Conservation (phyloP, 2,113 vertebrate genomes). For the Caranx melampygus region DNA sequence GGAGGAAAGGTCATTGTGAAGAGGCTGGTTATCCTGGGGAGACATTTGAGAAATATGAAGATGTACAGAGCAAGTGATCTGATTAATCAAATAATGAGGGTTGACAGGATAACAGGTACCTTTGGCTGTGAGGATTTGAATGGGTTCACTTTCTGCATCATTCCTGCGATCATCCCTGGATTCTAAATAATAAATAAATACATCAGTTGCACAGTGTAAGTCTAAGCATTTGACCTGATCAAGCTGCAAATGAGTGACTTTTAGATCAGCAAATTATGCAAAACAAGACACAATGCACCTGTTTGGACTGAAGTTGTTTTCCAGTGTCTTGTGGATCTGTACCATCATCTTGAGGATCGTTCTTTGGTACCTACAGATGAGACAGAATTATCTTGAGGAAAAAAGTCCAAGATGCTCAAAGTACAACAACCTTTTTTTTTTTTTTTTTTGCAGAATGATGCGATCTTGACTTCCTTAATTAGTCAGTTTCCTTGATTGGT, state of each 20-base stretch:
- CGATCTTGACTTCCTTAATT: neutral
- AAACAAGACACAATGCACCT: conserved; percentile 10
- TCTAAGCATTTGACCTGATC: neutral
- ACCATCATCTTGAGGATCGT: neutral
- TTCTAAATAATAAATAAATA: conserved; percentile 47
- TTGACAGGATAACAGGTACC: neutral
- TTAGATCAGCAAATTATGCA: neutral
- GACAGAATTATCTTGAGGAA: neutral
- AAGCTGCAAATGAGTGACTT: neutral
- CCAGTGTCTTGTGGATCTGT: conserved; percentile 9
- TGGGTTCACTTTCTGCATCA: conserved; percentile 79
- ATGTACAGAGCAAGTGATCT: neutral
- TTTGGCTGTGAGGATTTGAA: conserved; percentile 76
- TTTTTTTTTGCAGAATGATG: neutral
- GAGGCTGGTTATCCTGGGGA: conserved; percentile 33
- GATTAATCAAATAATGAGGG: accelerated
- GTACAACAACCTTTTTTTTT: neutral
- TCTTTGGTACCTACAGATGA: conserved; percentile 42
- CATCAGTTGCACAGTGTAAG: neutral
- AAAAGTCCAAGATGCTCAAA: neutral
- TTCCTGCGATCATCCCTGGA: conserved; percentile 48
- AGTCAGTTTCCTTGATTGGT: neutral
- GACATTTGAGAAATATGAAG: neutral
- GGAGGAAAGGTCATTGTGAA: conserved; percentile 45
- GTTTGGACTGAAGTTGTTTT: conserved; percentile 23